These are phyloP conservation scores for Fregetta grallaria DNA, from an alignment of 2,113 vertebrate species.

Conservation along the genomic window DNA sequence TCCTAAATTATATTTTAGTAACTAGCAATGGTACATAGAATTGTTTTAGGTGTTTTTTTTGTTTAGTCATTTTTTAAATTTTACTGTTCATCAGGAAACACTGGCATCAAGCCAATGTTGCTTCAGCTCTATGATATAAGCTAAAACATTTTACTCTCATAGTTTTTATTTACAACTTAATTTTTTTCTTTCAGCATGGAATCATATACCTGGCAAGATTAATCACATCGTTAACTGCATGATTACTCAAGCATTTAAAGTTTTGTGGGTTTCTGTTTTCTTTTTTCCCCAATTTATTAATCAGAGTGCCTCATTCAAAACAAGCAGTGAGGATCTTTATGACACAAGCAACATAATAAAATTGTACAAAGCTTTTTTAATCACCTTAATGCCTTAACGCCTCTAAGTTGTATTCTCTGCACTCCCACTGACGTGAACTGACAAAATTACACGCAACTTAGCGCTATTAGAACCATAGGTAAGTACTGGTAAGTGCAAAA, in stretches of 20 bases:
- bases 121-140: neutral
- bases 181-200: neutral
- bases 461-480: neutral
- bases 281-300: neutral
- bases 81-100: neutral
- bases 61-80: neutral
- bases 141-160: neutral
- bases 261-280: neutral
- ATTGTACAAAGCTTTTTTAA: neutral
- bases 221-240: neutral
- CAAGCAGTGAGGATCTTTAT: neutral
- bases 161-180: neutral
- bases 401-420: neutral
- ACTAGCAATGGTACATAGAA: neutral
- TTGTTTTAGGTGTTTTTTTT: neutral
- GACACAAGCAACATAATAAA: neutral
- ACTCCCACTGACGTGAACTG: neutral
- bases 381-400: neutral
- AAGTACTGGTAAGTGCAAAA: neutral
- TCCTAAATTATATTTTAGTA: neutral
- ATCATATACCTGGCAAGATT: neutral
- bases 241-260: constrained; percentile 1
- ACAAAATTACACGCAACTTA: neutral
- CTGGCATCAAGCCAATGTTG: neutral
- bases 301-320: neutral